Conservation (phyloP, 1,140 invertebrate genomes). For the Copidosoma floridanum region DNA sequence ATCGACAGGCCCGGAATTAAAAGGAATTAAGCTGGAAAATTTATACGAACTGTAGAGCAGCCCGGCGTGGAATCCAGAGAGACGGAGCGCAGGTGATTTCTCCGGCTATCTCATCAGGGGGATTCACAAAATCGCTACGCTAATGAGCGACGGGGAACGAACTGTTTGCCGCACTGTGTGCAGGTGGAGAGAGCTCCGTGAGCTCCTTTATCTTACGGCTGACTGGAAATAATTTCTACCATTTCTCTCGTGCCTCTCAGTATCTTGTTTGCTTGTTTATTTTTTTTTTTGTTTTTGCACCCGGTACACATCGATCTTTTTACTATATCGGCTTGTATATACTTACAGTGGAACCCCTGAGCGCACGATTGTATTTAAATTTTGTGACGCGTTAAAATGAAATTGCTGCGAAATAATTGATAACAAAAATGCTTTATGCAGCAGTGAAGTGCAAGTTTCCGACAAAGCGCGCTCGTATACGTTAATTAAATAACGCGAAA, state of each 20-base stretch:
- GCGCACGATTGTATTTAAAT: too few species aligned
- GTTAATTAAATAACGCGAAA: too few species aligned
- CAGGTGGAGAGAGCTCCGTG: background rate
- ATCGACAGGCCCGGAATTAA: conserved; percentile 5
- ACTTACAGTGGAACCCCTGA: background rate
- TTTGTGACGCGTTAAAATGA: too few species aligned
- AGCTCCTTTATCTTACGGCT: background rate
- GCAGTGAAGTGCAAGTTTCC: too few species aligned
- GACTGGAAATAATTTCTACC: conserved; percentile 2
- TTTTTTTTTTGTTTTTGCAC: too few species aligned
- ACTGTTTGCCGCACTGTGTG: background rate
- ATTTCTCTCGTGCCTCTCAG: background rate
- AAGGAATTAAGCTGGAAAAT: conserved; percentile 2
- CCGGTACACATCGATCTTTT: too few species aligned
- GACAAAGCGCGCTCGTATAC: too few species aligned
- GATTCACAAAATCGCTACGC: conserved; percentile 3
- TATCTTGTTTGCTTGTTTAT: background rate
- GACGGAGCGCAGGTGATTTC: conserved; percentile 2
- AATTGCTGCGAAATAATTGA: too few species aligned
- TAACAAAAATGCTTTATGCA: too few species aligned
- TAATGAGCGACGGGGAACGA: background rate
- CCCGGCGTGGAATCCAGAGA: background rate
- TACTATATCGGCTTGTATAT: too few species aligned
- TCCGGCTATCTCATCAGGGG: background rate
- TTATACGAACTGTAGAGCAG: background rate